Conservation (phyloP, 2,113 vertebrate genomes). For the Catharus bicknelli region DNA sequence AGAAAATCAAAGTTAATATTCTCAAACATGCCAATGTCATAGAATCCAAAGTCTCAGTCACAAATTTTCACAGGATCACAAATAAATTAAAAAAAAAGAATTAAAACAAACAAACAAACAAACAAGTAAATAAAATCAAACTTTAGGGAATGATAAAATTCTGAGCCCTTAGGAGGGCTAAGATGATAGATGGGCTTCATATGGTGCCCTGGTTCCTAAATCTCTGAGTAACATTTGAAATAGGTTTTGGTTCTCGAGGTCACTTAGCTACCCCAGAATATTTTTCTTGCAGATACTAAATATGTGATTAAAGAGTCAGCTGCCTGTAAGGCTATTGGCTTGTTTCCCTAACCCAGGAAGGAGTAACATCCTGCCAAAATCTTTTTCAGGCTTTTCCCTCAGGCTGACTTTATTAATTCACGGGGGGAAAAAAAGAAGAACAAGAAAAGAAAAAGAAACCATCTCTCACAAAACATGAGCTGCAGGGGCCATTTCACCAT, state of each 20-base stretch:
- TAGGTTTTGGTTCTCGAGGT: not conserved
- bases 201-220: not conserved
- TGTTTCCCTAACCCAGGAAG: constrained; percentile 38
- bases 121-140: not conserved
- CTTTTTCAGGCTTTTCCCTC: constrained; percentile 38
- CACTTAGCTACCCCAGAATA: constrained; percentile 11
- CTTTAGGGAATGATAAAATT: not conserved
- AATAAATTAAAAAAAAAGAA: not conserved
- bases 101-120: too few species aligned
- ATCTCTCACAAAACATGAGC: not conserved
- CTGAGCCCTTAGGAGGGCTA: not conserved
- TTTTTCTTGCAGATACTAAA: constrained; percentile 19
- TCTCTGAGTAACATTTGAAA: not conserved
- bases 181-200: not conserved
- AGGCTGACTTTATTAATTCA: constrained; percentile 33
- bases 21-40: not conserved
- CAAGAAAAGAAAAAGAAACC: not conserved
- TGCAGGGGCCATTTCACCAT: not conserved
- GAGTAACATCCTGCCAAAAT: constrained; percentile 32
- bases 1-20: not conserved
- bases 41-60: not conserved
- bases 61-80: not conserved
- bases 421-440: rapidly evolving
- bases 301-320: constrained; percentile 53
- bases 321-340: constrained; percentile 48